Evolutionary conservation across 2,113 vertebrate genomes (phyloP).

Genomic region (Climacteris rufus): DNA sequence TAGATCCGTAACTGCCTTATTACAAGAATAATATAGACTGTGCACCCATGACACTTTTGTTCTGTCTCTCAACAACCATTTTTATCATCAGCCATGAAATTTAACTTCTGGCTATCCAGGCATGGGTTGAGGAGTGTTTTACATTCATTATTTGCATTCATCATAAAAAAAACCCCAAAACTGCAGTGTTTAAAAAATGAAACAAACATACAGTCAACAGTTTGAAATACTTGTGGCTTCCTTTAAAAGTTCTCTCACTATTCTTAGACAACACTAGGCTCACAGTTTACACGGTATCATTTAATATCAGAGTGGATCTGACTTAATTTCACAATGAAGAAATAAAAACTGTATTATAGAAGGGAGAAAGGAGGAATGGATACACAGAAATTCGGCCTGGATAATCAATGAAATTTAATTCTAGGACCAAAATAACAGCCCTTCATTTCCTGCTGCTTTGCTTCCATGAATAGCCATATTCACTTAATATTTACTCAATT

Average conservation of each 20-base stretch:
- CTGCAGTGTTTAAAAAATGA: not conserved
- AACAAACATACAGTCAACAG: not conserved
- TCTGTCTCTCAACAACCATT: not conserved
- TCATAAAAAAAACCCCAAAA: not conserved
- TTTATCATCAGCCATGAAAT: not conserved
- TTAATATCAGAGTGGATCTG: not conserved
- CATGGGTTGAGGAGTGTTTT: not conserved
- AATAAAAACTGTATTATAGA: not conserved
- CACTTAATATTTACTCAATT: not conserved
- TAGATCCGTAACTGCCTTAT: not conserved
- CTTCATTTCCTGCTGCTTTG: not conserved
- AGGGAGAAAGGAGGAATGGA: not conserved
- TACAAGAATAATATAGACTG: not conserved
- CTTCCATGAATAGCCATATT: not conserved
- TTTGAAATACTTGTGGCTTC: not conserved
- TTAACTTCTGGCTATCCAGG: not conserved
- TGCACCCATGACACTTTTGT: not conserved
- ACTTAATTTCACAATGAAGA: not conserved
- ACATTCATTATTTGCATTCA: not conserved
- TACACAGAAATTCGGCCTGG: not conserved
- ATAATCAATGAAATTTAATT: not conserved
- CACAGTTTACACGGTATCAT: not conserved
- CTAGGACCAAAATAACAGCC: not conserved
- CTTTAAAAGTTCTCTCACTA: not conserved
- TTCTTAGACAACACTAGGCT: not conserved